Base-by-base conservation (phyloP, 2,888 invertebrate species). In the Pyrrhosoma nymphula region DNA sequence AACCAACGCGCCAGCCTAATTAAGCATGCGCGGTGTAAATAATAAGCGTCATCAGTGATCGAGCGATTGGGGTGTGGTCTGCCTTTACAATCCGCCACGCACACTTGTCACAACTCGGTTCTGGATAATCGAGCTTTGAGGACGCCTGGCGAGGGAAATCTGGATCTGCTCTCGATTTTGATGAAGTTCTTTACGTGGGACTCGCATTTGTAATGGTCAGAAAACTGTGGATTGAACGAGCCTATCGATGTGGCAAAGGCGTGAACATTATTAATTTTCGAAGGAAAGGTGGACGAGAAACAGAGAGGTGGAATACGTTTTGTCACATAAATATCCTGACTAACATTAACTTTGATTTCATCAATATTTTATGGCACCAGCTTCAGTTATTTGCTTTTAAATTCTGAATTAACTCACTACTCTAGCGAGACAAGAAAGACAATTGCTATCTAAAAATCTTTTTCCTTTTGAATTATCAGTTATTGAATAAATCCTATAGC, bases 261-360 rank as follows among this genome's bases (percentile, higher is more conserved):
- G 69, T 69, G 69, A 69, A n/a, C 23, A 69, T 69, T 69, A 69
- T 69, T 69, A 69, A 69, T 69, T 69, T 69, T 69, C 69, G 69
- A 69, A n/a, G 69, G 69, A 20, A 23, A 60, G 26, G 12, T 26
- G 69, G 69, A 0, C 8, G 69, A n/a, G 69, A 26, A 69, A 26
- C 69, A 47, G 47, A 47, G 69, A 23, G 69, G 69, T 69, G 6
- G 6, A 20, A 26, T 69, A n/a, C 26, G 26, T 69, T 69, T 26
- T 69, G 69, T 12, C n/a, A 26, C 69, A 69, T 69, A 69, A 69
- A 69, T 69, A 69, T 69, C n/a, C 69, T 18, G 47, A 47, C 47
- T 4, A 47, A 47, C 8, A 8, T 47, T 47, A 47, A 47, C 2
- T 47, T 47, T 47, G 47, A 47, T 8, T 47, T 47, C 69, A 26